Base-by-base conservation (phyloP, 2,888 invertebrate species). In the Temnothorax unifasciatus region DNA sequence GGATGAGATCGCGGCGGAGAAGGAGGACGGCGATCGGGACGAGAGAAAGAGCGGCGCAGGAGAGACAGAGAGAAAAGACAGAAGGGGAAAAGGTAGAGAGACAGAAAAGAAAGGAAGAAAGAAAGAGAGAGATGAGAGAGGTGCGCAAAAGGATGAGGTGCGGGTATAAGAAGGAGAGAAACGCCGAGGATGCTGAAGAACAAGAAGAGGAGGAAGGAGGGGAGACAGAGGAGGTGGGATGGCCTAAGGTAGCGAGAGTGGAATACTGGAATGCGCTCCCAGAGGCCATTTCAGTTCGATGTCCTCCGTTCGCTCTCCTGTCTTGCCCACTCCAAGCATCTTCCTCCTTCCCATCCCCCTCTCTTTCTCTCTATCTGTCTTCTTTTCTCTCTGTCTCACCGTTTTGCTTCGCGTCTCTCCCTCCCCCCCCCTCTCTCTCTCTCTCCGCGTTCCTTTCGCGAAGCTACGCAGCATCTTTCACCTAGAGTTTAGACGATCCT, bases 241-340 rank as follows among this genome's bases (percentile, higher is more conserved):
- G 91, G 87, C 90, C 90, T 90, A 89, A 93, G 93, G 92, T 92
- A 94, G 93, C 93, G 93, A 93, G 94, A 94, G 93, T 93, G 93
- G 93, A 94, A 93, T 94, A 94, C 94, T 94, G 94, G 94, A 94
- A 94, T 94, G 94, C 93, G 92, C 94, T 94, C 92, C 93, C 93
- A 93, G 93, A 94, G 94, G 94, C 93, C 94, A 94, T 94, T 94
- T 93, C 94, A 93, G 94, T 94, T 94, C 94, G 94, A 94, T 94
- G 94, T 94, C 94, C 94, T 94, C 93, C 92, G 92, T 90, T 92
- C 92, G 90, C 89, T 93, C 91, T 93, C 89, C 91, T 92, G 92
- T 92, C 91, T 92, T 89, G 90, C 89, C 90, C 86, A 84, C 91
- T 91, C 87, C 90, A 82, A 84, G 69, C 85, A 86, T 87, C 79